Evolutionary conservation across 2,888 invertebrate species (phyloP).

Genomic region (Bedellia somnulentella): DNA sequence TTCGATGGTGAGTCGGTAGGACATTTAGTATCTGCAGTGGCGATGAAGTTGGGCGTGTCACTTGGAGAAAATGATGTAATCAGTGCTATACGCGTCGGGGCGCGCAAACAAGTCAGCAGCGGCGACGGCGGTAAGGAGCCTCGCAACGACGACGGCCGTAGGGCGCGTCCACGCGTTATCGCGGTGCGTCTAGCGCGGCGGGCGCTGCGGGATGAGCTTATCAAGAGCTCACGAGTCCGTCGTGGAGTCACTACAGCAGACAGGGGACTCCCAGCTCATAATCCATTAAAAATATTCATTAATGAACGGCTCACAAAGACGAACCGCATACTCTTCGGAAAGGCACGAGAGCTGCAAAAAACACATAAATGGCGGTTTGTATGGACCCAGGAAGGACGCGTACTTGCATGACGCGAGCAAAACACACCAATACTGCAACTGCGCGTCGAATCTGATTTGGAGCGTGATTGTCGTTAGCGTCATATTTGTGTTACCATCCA

Average conservation of each 20-base stretch:
- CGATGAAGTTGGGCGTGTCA: neutral
- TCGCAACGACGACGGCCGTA: neutral
- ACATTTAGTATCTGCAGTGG: neutral
- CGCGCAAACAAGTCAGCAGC: too few species aligned
- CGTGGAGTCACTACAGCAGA: constrained; percentile 1
- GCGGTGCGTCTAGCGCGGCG: neutral
- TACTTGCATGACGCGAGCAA: neutral
- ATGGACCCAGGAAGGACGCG: constrained; percentile 1
- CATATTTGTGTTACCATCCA: too few species aligned
- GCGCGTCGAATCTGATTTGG: neutral
- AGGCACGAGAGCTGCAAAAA: neutral
- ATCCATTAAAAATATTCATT: neutral
- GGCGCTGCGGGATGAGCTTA: neutral
- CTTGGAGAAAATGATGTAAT: neutral
- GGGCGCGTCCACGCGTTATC: neutral
- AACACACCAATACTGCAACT: neutral
- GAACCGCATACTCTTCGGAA: neutral
- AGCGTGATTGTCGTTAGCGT: too few species aligned
- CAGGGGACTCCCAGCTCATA: neutral
- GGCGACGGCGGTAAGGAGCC: constrained; percentile 1
- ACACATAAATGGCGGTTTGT: neutral
- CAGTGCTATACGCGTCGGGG: neutral
- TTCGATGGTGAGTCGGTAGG: neutral
- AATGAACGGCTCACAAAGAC: constrained; percentile 2
- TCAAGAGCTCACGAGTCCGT: neutral